Evolutionary conservation across 2,113 vertebrate species (phyloP), one percentile per base, ranked within the genome.

Genomic region (Blennius ocellaris): DNA sequence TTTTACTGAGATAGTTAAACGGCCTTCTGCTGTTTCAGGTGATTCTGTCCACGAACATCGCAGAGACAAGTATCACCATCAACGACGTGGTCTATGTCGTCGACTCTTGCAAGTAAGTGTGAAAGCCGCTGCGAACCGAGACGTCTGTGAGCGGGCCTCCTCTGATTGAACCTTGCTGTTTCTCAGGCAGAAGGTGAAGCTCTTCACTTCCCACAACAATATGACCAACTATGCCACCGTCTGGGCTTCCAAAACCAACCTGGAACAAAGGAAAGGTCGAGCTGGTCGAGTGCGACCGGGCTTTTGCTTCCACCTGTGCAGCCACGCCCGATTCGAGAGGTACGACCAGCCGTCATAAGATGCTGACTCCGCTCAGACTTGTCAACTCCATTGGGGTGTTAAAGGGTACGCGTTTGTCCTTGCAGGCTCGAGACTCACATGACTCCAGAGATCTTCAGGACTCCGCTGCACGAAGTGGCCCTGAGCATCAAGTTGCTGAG

Each of bases 141-240:
- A 4, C 21, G 21, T 30, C 21, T 30, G 21, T 30, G 21, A 30
- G 21, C 21, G 4, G 21, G 21, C 21, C 21, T 30, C 21, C 21
- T 30, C 21, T 30, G 21, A 30, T 30, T 30, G 21, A 30, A 30
- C 21, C 21, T 30, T 1, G 0, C 44, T 17, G 60, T 30, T 14
- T 14, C 8, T 43, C 2, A 99, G 97, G 84, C 97, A 99, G 82
- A 99, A 99, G 74, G 96, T 97, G 87, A 99, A 99, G 83, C 90
- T 99, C 12, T 98, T 99, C 83, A 99, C 97, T 5, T 95, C 97
- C 65, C 97, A 99, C 82, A 99, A 98, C 89, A 99, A 98, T 66
- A 99, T 99, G 97, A 99, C 98, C 51, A 99, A 99, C 90, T 99
- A 98, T 21, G 97, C 97, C 73, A 99, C 96, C 0, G 97, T 99